Percentiles rank a stretch among this genome's conserved stretches.
Conservation (phyloP, 2,797 vertebrate genomes). For the Macroramphosus scolopax region DNA sequence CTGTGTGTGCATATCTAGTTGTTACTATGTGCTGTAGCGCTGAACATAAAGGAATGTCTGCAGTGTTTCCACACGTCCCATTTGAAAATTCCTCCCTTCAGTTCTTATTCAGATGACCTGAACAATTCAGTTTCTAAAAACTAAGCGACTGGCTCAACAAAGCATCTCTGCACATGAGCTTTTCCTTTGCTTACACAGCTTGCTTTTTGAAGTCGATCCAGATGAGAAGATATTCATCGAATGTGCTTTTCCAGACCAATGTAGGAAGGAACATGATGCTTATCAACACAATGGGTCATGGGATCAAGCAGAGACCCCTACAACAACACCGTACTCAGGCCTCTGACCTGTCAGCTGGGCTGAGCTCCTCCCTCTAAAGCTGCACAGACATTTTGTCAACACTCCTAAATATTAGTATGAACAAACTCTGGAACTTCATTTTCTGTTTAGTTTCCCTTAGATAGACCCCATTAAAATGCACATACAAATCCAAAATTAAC, state of each 20-base stretch:
- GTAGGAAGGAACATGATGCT: slow-evolving; percentile 44
- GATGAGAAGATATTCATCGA: slow-evolving; percentile 24
- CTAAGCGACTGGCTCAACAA: background rate
- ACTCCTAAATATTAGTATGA: no score
- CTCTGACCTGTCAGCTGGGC: slow-evolving; percentile 3
- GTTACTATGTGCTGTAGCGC: no score
- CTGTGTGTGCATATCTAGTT: no score
- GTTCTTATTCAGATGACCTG: slow-evolving; percentile 8
- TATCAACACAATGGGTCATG: slow-evolving; percentile 50
- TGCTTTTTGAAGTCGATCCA: slow-evolving; percentile 1
- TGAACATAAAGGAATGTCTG: no score
- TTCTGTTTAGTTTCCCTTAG: no score
- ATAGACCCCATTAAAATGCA: no score
- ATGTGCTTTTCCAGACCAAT: slow-evolving; percentile 25
- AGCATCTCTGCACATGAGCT: background rate
- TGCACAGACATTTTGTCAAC: no score
- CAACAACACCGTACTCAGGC: slow-evolving; percentile 30
- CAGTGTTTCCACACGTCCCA: slow-evolving; percentile 2
- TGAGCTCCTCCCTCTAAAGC: no score
- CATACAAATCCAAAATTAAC: no score
- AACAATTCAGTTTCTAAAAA: slow-evolving; percentile 13
- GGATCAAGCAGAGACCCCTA: slow-evolving; percentile 34
- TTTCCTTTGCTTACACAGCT: slow-evolving; percentile 4
- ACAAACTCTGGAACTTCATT: no score
- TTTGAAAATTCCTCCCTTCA: background rate